A percentile compares a stretch with the other conserved stretches of the same genome.
phyloP scores from a whole-genome alignment of 2,888 invertebrate species.

The Cerastoderma edule region DNA sequence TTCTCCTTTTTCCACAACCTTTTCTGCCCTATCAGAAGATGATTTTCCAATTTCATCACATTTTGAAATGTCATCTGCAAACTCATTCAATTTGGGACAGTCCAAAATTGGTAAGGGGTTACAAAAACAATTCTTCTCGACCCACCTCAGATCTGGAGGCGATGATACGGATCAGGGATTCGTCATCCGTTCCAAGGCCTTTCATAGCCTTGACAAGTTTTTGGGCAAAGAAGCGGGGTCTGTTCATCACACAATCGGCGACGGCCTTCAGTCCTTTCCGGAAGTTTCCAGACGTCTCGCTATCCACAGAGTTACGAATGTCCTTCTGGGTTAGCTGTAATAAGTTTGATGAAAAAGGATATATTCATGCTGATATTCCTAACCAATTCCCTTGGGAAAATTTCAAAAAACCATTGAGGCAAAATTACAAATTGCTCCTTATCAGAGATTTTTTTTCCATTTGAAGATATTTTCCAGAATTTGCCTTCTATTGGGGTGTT shows the following conservation, averaged over 20 bases:
- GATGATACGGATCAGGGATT: constrained; percentile 76
- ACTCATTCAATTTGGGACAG: too few relatives aligned
- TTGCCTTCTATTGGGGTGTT: too few relatives aligned
- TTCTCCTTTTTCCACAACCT: too few relatives aligned
- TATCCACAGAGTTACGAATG: constrained; percentile 78
- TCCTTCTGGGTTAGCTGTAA: constrained; percentile 76
- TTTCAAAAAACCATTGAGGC: neutral
- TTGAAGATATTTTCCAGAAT: too few relatives aligned
- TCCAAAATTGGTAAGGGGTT: too few relatives aligned
- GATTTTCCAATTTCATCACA: neutral
- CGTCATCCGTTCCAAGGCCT: constrained; percentile 78
- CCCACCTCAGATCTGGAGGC: constrained; percentile 77
- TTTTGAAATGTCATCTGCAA: too few relatives aligned
- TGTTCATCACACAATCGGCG: constrained; percentile 75
- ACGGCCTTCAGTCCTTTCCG: constrained; percentile 76
- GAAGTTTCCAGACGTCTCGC: constrained; percentile 81
- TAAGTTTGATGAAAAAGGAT: too few relatives aligned
- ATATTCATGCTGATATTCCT: too few relatives aligned
- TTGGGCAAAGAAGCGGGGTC: constrained; percentile 81
- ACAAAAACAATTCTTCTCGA: too few relatives aligned
- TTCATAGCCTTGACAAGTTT: constrained; percentile 76
- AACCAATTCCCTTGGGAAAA: neutral
- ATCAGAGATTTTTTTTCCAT: too few relatives aligned
- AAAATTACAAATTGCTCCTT: too few relatives aligned
- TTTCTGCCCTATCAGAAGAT: neutral